Evolutionary conservation across 2,888 invertebrate genomes (phyloP).

Genomic region (Neoascia interrupta): DNA sequence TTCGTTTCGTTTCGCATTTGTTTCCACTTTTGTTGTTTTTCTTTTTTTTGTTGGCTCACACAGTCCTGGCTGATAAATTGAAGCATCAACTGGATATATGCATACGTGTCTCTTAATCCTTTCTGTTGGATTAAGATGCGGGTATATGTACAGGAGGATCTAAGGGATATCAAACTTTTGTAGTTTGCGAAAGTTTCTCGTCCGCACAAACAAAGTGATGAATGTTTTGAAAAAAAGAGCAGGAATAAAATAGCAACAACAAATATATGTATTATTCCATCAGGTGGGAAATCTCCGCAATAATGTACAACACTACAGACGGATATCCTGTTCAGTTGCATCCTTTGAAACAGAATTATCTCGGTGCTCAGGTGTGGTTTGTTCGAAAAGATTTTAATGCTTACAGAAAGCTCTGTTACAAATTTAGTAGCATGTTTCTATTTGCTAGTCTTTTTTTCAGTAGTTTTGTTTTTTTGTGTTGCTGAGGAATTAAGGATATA

Average conservation of each 20-base stretch:
- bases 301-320: slow-evolving; percentile 3
- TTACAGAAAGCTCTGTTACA: slow-evolving; percentile 41
- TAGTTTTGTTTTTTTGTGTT: background rate
- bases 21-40: background rate
- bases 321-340: slow-evolving; percentile 4
- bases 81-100: slow-evolving; percentile 4
- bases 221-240: background rate
- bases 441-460: slow-evolving; percentile 9
- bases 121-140: slow-evolving; percentile 8
- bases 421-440: slow-evolving; percentile 37
- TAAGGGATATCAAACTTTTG: slow-evolving; percentile 5
- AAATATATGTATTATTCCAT: no score
- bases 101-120: background rate
- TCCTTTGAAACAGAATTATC: slow-evolving; percentile 26
- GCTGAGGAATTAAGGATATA: background rate
- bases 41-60: no score
- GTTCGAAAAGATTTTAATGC: slow-evolving; percentile 53
- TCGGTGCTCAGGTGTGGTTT: slow-evolving; percentile 50
- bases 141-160: background rate
- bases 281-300: slow-evolving; percentile 16
- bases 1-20: slow-evolving; percentile 31
- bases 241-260: background rate
- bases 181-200: slow-evolving; percentile 2
- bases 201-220: slow-evolving; percentile 12
- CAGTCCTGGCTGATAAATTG: background rate